Conservation (phyloP, 2,797 vertebrate species). For the Urocyon cinereoargenteus region DNA sequence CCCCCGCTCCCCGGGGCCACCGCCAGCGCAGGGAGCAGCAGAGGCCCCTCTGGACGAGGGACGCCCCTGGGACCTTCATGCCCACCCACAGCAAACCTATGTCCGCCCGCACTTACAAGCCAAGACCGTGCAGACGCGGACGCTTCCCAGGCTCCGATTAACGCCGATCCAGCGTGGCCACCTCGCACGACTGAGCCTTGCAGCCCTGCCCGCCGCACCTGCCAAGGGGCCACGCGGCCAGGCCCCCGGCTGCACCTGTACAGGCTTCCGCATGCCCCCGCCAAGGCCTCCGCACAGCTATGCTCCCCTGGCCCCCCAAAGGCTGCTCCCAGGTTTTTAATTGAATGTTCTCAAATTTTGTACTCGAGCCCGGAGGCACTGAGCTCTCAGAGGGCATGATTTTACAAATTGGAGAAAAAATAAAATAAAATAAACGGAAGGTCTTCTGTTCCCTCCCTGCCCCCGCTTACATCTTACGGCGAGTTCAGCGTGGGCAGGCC, state of each 20-base stretch:
- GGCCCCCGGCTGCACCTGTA: fast-evolving
- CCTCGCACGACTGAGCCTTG: background rate
- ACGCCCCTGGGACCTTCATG: fast-evolving
- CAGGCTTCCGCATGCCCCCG: fast-evolving
- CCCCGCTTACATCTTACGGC: background rate
- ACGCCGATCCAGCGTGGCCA: fast-evolving
- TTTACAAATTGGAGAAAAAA: slow-evolving; percentile 56
- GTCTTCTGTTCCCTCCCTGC: background rate
- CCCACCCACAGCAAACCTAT: fast-evolving
- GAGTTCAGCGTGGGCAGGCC: fast-evolving
- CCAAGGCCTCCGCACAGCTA: background rate
- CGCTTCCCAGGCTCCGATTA: background rate
- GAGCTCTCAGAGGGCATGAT: background rate
- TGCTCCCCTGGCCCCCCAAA: background rate
- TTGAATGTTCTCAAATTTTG: slow-evolving; percentile 63
- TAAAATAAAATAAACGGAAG: background rate
- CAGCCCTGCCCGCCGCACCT: background rate
- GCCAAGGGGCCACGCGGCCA: fast-evolving
- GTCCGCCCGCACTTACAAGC: background rate
- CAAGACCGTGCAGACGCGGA: fast-evolving
- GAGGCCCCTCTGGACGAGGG: background rate
- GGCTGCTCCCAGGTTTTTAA: background rate
- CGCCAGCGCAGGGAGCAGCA: fast-evolving
- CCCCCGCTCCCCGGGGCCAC: fast-evolving
- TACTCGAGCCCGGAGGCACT: slow-evolving; percentile 50